These are phyloP conservation scores for Macroglossus sobrinus DNA, from an alignment of 2,113 vertebrate genomes.

Conservation along the genomic window DNA sequence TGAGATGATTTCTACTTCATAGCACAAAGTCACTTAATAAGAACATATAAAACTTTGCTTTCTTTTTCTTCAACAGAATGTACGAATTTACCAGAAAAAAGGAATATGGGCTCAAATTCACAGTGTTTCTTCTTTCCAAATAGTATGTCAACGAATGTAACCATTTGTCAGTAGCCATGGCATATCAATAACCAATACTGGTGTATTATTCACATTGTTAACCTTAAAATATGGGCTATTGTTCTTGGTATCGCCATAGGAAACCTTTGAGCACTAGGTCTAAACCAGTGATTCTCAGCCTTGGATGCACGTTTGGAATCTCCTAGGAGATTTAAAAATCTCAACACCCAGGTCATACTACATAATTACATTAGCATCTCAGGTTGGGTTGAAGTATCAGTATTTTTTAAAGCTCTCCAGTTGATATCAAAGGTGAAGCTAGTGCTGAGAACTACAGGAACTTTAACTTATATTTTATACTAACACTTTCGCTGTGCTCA, in stretches of 20 bases:
- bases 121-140: not conserved
- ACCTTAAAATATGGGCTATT: not conserved
- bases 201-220: not conserved
- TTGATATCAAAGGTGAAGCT: not conserved
- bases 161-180: not conserved
- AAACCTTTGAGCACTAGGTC: not conserved
- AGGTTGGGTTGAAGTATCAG: not conserved
- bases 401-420: not conserved
- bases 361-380: not conserved
- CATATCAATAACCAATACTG: not conserved
- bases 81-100: not conserved
- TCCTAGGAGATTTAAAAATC: not conserved
- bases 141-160: not conserved
- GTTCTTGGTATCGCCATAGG: not conserved
- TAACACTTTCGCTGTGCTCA: not conserved
- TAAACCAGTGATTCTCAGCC: not conserved
- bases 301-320: not conserved
- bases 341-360: not conserved
- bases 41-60: not conserved
- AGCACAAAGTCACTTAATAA: constrained; percentile 32
- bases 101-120: not conserved
- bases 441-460: not conserved
- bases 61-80: not conserved
- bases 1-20: not conserved
- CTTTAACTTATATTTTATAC: not conserved